Evolutionary conservation across 2,888 invertebrate genomes (phyloP).

Genomic region (Odiellus spinosus): DNA sequence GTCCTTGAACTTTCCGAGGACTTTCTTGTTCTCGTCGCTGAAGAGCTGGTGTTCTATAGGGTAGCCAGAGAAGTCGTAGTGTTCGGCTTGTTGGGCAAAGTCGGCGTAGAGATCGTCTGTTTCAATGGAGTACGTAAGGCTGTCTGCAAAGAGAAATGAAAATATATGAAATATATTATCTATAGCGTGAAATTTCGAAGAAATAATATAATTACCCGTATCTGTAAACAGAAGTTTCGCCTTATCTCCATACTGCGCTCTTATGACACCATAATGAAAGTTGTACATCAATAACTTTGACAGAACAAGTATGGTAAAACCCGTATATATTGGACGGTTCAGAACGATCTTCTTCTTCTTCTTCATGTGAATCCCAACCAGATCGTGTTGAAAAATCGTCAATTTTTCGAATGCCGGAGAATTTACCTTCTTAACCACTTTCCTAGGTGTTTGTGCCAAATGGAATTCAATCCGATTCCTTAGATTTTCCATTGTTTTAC

Average conservation of each 20-base stretch:
- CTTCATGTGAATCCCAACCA: too few relatives aligned
- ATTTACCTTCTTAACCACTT: neutral
- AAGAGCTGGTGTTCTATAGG: too few relatives aligned
- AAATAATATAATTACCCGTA: constrained; percentile 17
- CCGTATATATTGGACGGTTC: constrained; percentile 20
- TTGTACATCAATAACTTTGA: constrained; percentile 22
- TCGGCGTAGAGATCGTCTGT: constrained; percentile 14
- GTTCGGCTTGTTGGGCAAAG: neutral
- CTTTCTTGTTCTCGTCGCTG: too few relatives aligned
- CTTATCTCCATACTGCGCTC: constrained; percentile 17
- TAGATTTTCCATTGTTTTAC: constrained; percentile 25
- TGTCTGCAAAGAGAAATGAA: constrained; percentile 6
- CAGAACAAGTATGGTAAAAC: constrained; percentile 20
- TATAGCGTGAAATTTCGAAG: too few relatives aligned
- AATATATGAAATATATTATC: too few relatives aligned
- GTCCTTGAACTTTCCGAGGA: too few relatives aligned
- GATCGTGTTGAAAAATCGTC: too few relatives aligned
- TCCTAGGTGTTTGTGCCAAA: constrained; percentile 10
- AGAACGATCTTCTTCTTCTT: constrained; percentile 5
- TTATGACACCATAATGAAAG: constrained; percentile 15
- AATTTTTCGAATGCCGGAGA: neutral
- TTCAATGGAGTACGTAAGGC: constrained; percentile 15
- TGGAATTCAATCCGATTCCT: constrained; percentile 22
- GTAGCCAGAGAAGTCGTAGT: constrained; percentile 5
- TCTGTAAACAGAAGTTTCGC: constrained; percentile 21